Base-by-base conservation (phyloP, 35 echinoderm and acorn worm species). In the Apostichopus parvimensis region DNA sequence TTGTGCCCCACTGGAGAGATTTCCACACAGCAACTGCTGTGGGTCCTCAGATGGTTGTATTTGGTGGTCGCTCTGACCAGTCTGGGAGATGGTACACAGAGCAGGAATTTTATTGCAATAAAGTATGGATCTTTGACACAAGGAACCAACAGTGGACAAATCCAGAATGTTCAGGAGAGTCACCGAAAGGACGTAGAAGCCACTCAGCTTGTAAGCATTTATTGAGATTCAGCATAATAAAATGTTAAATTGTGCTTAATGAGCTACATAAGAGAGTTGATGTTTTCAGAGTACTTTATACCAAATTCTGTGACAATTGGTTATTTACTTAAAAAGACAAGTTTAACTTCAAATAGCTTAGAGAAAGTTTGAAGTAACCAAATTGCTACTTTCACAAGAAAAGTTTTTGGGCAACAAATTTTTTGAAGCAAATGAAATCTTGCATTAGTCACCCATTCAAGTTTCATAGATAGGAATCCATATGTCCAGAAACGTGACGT, bases 21-120 rank as follows among this genome's bases (percentile, higher is more conserved):
- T 95, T 95, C 64, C 94, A 95, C 70, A 95, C 96, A 64, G 96
- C 96, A 8, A 92, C 92, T 2, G 87, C 94, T 10, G 66, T 94
- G 11, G 82, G 81, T 4, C 90, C 93, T 61, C 89, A 93, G 68
- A 94, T 98, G 92, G 91, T 92, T n/a, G 94, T 98, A 56, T 98
- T 98, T 94, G 96, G 96, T 59, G 96, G 96, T 7, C 83, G 96
- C n/a, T 94, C 94, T 7, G 94, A 98, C 52, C 20, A 78, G 25
- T 92, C 95, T 53, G 96, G 96, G 11, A 94, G 80, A 8, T 94
- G 91, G 90, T 95, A 95, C 77, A 94, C 96, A 1, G 89, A 94
- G 22, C 92, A 87, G 8, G 96, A 95, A 88, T 95, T 95, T 82
- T 98, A 98, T 83, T 94, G 96, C 87, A 98, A 98, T 82, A 90